phyloP scores from a whole-genome alignment of 2,888 invertebrate genomes.

The Meandrusa payeni region DNA sequence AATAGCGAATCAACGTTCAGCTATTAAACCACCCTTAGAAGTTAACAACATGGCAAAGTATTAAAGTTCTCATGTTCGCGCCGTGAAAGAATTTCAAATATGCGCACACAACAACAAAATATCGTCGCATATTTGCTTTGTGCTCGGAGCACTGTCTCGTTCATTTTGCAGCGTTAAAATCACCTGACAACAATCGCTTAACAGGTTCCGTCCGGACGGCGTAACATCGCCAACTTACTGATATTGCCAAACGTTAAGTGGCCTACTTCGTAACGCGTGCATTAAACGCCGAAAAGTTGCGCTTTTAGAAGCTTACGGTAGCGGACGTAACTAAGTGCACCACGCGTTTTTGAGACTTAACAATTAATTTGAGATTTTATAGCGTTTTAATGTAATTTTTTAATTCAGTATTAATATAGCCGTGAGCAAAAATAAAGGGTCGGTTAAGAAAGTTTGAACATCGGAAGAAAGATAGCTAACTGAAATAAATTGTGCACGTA shows the following conservation, averaged over 20 bases:
- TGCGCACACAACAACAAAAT: not conserved
- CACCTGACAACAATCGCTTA: conserved; percentile 29
- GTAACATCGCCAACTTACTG: conserved; percentile 38
- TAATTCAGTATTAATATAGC: too few species aligned
- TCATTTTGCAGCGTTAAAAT: conserved; percentile 28
- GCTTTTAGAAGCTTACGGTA: conserved; percentile 41
- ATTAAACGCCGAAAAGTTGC: conserved; percentile 36
- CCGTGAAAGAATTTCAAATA: too few species aligned
- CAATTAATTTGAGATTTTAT: too few species aligned
- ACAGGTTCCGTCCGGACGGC: conserved; percentile 30
- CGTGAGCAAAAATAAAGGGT: too few species aligned
- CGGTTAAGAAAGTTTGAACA: too few species aligned
- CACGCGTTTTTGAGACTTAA: not conserved
- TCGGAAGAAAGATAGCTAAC: too few species aligned
- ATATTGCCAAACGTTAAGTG: conserved; percentile 38
- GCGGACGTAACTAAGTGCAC: conserved; percentile 27
- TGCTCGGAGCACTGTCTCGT: conserved; percentile 2
- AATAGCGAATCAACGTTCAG: too few species aligned
- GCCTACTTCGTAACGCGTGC: conserved; percentile 37
- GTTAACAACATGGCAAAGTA: too few species aligned
- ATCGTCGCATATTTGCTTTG: conserved; percentile 8
- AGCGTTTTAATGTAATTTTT: too few species aligned
- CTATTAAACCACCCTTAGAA: too few species aligned
- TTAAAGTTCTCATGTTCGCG: too few species aligned
- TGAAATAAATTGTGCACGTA: too few species aligned